Base-by-base conservation (phyloP, 2,888 invertebrate genomes). In the Conus canariensis region DNA sequence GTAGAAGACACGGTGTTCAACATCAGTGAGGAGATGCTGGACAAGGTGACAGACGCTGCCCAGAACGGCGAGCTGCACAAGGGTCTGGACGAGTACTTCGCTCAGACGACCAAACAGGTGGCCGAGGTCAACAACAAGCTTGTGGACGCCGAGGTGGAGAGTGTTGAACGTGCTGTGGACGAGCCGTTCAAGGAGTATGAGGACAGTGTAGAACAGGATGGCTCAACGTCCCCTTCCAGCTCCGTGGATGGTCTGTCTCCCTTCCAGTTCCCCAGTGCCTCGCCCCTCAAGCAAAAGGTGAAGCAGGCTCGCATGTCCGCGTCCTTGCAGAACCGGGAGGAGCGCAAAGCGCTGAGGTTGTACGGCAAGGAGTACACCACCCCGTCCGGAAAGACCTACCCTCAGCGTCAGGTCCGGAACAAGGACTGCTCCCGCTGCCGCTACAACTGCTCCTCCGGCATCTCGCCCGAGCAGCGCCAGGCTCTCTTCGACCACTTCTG, bases 401-500 rank as follows among this genome's bases (percentile, higher is more conserved):
- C 77, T 1, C 86, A 88, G 30, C 30, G 90, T 10, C 30, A 30
- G 45, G 80, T 90, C 10, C 88, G 85, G n/a, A 25, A 45, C 12
- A 90, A 90, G 86, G 90, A 90, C 80, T 90, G 90, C 67, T 59
- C 85, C n/a, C 59, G 56, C n/a, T 90, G 88, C 64, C 70, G 90
- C 59, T 90, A 88, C 86, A 90, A 88, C 60, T 90, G 90, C 67
- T 85, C 88, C 14, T 70, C 58, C 30, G 58, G 60, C 80, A 74
- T 90, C 85, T 58, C n/a, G 58, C 0, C 59, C 1, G 80, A 60
- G 9, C 88, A 90, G 77, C 70, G 88, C 4, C 30, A 85, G 70
- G 85, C 60, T 9, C 30, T 90, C 9, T 90, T 88, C 70, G 82
- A 86, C 5, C 88, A 90, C 60, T 90, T 90, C 88, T 90, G 90